A percentile compares a stretch with the other conserved stretches of the same genome.
phyloP scores from a whole-genome alignment of 2,113 vertebrate species.

The Hemiscyllium ocellatum region DNA sequence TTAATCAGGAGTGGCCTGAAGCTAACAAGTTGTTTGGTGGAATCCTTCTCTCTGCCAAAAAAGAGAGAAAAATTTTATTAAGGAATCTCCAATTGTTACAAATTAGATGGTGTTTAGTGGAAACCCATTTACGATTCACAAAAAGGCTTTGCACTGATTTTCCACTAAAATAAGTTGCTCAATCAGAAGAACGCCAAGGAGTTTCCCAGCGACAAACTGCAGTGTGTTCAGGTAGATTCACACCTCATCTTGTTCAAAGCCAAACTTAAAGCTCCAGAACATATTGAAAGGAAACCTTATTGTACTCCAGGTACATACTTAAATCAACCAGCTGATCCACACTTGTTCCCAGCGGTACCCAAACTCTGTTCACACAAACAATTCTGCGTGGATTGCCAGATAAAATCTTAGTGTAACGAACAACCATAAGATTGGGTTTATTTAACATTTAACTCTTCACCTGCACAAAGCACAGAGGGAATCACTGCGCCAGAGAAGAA shows the following conservation, averaged over 20 bases:
- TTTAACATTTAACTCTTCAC: neutral
- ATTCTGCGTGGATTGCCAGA: neutral
- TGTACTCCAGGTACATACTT: neutral
- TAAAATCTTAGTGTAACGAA: neutral
- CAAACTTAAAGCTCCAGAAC: neutral
- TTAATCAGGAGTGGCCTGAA: neutral
- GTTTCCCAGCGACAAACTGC: neutral
- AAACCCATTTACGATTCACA: neutral
- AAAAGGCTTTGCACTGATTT: neutral
- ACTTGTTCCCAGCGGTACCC: neutral
- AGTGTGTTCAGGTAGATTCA: neutral
- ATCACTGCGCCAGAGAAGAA: too few relatives aligned
- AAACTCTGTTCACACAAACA: neutral
- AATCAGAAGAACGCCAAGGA: neutral
- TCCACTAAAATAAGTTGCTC: neutral
- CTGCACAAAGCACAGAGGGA: neutral
- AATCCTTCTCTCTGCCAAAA: neutral
- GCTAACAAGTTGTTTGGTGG: neutral
- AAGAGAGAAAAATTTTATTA: neutral
- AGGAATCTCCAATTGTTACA: neutral
- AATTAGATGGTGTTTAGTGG: neutral
- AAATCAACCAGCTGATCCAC: neutral
- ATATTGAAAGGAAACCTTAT: neutral
- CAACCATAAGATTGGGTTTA: neutral
- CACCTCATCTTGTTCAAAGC: neutral